Percentiles rank a stretch among this genome's conserved stretches.
Evolutionary conservation across 2,888 invertebrate species (phyloP).

Genomic region (Kuschelorhynchus macadamiae): DNA sequence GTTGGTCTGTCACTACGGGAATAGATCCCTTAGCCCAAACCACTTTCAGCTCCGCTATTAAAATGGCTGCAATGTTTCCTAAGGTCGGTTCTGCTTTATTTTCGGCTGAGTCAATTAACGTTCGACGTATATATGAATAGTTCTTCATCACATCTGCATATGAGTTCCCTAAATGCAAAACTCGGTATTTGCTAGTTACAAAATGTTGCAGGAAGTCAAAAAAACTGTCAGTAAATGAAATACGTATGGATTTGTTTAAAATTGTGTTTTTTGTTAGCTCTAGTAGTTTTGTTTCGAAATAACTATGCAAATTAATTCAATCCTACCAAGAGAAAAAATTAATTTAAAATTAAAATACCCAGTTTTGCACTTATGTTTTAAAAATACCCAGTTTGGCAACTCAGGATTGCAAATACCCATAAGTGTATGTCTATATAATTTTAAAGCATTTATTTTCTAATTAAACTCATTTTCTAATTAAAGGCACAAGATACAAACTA

Average conservation of each 20-base stretch:
- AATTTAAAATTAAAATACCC: too few relatives aligned
- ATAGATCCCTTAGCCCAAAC: background rate
- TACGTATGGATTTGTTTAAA: too few relatives aligned
- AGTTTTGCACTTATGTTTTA: background rate
- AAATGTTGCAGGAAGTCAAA: too few relatives aligned
- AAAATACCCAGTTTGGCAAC: slow-evolving; percentile 5
- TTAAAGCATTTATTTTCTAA: too few relatives aligned
- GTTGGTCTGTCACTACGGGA: background rate
- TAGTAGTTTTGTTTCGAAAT: too few relatives aligned
- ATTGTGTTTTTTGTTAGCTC: too few relatives aligned
- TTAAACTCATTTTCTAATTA: too few relatives aligned
- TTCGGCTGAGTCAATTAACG: background rate
- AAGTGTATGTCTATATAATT: background rate
- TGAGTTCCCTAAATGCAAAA: too few relatives aligned
- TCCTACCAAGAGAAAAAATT: background rate
- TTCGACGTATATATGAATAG: background rate
- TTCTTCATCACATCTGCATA: background rate
- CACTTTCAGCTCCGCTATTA: background rate
- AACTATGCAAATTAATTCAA: background rate
- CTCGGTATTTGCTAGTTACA: too few relatives aligned
- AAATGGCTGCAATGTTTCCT: background rate
- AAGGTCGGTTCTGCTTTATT: slow-evolving; percentile 3
- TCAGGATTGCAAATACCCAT: background rate
- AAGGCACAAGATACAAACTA: too few relatives aligned
- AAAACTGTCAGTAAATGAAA: too few relatives aligned